These are phyloP conservation scores for Diadema setosum DNA, from an alignment of 35 echinoderm and acorn worm genomes.

Conservation along the genomic window DNA sequence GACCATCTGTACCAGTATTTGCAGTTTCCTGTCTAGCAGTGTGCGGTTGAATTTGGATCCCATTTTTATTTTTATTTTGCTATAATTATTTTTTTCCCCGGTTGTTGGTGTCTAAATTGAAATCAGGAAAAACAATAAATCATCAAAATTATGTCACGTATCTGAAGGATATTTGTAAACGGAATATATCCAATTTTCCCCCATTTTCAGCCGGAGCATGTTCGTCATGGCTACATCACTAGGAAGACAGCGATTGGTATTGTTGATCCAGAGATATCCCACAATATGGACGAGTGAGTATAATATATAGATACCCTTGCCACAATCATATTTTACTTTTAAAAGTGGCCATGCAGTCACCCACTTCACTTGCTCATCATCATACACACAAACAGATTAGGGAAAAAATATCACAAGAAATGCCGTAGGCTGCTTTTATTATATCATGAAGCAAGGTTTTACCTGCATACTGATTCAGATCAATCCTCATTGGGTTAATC, in stretches of 20 bases:
- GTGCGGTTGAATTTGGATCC: not conserved
- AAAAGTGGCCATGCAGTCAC: no score
- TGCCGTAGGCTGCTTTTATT: no score
- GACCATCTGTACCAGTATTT: no score
- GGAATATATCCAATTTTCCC: not conserved
- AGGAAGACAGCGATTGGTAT: constrained; percentile 88
- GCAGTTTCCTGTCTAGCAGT: not conserved
- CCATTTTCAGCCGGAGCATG: constrained; percentile 61
- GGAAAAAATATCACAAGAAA: no score
- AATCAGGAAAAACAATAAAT: not conserved
- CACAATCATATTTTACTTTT: no score
- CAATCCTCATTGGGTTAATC: no score
- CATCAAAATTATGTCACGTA: not conserved
- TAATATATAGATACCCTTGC: no score
- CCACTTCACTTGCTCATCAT: no score
- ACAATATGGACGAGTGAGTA: constrained; percentile 96
- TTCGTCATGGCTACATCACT: constrained; percentile 91
- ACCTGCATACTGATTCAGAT: no score
- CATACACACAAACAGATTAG: no score
- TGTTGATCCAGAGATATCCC: constrained; percentile 87
- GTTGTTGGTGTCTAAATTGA: not conserved
- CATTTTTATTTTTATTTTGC: not conserved
- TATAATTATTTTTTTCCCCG: not conserved
- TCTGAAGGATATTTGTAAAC: not conserved
- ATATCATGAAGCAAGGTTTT: no score